Evolutionary conservation across 2,113 vertebrate genomes (phyloP), one percentile per base, ranked within the genome.

Genomic region (Hucho hucho): DNA sequence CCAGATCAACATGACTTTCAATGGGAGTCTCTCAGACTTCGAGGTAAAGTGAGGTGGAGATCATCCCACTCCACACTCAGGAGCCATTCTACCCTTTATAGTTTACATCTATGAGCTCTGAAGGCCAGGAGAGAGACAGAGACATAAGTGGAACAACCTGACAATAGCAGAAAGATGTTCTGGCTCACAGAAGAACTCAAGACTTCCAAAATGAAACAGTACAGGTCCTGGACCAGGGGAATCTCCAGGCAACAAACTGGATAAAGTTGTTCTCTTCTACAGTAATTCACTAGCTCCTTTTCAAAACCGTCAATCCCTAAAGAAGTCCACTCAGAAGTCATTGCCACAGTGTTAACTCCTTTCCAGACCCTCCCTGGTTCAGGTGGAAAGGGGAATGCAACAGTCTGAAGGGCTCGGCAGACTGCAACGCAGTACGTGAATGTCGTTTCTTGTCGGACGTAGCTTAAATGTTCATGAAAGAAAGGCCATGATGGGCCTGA

Each of bases 401-500:
- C 49, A 16, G 49, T 53, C 49, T 53, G 16, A 53, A 14, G 37
- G 37, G 37, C 37, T 43, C 37, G 9, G 37, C 37, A 43, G 37
- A 43, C 9, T 11, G 37, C 37, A 43, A 43, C 9, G 9, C 37
- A 43, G 37, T 43, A 43, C 37, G 37, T 1, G 37, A 11, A 11
- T 43, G 9, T 1, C 9, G 0, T 11, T 43, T 43, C 1, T 11
- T 43, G 37, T 37, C 0, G 37, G 37, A 37, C 0, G 37, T 37
- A 74, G n/a, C 43, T 68, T 25, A 77, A 25, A 32, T 32, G 14
- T 68, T 69, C 20, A 0, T 6, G 73, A 68, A 76, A 43, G 9
- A 37, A 83, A 18, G 18, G 53, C 71, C 65, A 72, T 13, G 53
- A 5, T 64, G 37, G 72, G 77, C 63, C 46, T 67, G 61, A 7